Evolutionary conservation across 1,140 invertebrate species (phyloP).

Genomic region (Homarus americanus): DNA sequence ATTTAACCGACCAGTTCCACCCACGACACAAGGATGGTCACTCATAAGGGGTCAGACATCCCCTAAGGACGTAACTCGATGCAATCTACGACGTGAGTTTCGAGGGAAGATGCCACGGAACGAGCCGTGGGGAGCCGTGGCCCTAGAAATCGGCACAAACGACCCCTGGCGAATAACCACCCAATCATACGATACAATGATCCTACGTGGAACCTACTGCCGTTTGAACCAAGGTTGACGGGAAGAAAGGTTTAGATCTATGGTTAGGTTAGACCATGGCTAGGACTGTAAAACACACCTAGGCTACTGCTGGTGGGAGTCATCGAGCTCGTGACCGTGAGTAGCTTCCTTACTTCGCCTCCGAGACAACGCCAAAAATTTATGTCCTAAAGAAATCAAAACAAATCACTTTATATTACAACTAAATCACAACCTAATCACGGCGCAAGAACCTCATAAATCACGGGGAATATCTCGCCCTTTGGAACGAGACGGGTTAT

Average conservation of each 20-base stretch:
- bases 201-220: neutral
- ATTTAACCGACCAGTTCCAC: no score
- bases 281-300: neutral
- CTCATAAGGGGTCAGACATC: no score
- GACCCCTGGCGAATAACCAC: neutral
- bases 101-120: no score
- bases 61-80: no score
- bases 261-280: neutral
- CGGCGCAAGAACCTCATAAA: neutral
- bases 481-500: no score
- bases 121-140: no score
- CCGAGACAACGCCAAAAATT: neutral
- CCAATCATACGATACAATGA: neutral
- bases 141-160: no score
- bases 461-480: neutral
- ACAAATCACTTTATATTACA: neutral
- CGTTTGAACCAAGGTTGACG: neutral
- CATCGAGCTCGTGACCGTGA: neutral
- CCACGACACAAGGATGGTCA: no score
- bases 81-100: no score
- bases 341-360: neutral
- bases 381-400: neutral
- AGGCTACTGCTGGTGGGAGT: neutral
- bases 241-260: neutral
- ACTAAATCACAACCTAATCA: neutral